These are phyloP conservation scores for Sphenodon punctatus DNA, from an alignment of 2,797 vertebrate species.

Conservation along the genomic window DNA sequence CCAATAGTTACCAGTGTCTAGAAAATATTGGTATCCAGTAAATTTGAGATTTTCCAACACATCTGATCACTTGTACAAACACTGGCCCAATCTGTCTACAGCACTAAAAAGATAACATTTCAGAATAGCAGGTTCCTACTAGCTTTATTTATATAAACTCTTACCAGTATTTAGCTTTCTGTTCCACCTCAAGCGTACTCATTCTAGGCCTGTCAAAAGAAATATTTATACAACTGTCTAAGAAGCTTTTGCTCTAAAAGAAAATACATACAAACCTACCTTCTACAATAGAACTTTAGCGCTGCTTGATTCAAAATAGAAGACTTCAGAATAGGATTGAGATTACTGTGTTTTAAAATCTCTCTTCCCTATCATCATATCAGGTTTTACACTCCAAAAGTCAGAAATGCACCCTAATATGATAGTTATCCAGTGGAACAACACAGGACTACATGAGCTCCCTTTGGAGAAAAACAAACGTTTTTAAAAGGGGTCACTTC, in stretches of 20 bases:
- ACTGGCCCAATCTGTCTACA: constrained; percentile 12
- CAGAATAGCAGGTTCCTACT: constrained; percentile 43
- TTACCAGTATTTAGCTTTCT: constrained; percentile 44
- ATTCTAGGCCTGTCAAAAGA: constrained; percentile 36
- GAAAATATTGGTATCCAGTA: too few species aligned
- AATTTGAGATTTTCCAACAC: background rate
- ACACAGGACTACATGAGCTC: background rate
- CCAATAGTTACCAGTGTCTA: background rate
- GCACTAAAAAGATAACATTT: constrained; percentile 38
- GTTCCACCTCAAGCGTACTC: constrained; percentile 41
- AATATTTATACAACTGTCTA: constrained; percentile 34
- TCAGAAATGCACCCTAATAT: too few species aligned
- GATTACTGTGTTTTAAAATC: too few species aligned
- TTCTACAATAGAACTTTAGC: background rate
- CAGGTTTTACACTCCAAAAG: too few species aligned
- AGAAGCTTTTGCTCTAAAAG: constrained; percentile 18
- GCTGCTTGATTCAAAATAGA: background rate
- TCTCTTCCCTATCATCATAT: too few species aligned
- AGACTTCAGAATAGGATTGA: background rate
- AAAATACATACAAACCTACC: background rate
- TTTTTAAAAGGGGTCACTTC: too few species aligned
- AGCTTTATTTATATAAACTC: constrained; percentile 54
- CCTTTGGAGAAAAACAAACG: too few species aligned
- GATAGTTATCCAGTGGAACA: background rate
- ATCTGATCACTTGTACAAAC: constrained; percentile 53